Evolutionary conservation across 1,140 invertebrate genomes (phyloP).

Genomic region (Drusus annulatus): DNA sequence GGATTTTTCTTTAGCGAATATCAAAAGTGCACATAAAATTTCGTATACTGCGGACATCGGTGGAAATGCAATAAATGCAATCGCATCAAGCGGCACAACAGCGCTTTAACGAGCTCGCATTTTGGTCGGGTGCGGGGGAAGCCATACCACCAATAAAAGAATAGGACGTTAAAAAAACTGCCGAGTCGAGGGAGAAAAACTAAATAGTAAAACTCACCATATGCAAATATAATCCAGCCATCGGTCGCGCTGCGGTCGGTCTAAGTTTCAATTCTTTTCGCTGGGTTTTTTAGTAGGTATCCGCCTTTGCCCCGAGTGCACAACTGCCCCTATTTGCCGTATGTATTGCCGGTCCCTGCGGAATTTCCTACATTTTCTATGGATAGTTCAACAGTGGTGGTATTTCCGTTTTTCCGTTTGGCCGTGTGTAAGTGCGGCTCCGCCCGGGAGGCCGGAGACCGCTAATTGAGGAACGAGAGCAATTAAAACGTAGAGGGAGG

Average conservation of each 20-base stretch:
- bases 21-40: conserved; percentile 14
- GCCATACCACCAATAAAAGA: conserved; percentile 17
- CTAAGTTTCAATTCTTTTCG: conserved; percentile 33
- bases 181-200: conserved; percentile 3
- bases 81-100: conserved; percentile 35
- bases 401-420: too few relatives aligned
- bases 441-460: conserved; percentile 20
- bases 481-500: conserved; percentile 47
- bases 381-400: not conserved
- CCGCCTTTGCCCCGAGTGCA: not conserved
- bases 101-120: conserved; percentile 42
- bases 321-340: not conserved
- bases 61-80: conserved; percentile 50
- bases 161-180: conserved; percentile 6
- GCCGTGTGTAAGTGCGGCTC: not conserved
- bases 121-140: conserved; percentile 25
- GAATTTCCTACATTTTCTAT: not conserved
- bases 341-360: not conserved
- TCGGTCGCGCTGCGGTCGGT: conserved; percentile 21
- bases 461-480: conserved; percentile 54
- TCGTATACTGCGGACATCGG: conserved; percentile 36
- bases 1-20: conserved; percentile 37
- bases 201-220: conserved; percentile 33
- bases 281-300: not conserved
- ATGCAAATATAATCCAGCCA: conserved; percentile 44